phyloP scores from a whole-genome alignment of 2,797 vertebrate genomes.

The Hydrocynus forskahlii region DNA sequence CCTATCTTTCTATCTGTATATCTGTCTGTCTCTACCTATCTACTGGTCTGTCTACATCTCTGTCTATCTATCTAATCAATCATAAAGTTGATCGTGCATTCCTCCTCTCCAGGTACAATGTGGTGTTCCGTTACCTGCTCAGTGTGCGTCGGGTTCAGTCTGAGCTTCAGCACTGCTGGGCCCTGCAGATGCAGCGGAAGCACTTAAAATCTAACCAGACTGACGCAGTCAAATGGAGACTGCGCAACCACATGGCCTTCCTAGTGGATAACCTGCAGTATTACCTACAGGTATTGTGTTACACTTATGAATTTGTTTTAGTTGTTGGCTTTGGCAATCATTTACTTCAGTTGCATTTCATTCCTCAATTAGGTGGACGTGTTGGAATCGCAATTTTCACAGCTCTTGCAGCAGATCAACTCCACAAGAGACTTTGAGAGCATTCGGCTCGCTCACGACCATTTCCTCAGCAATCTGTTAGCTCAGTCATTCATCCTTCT shows the following conservation, averaged over 20 bases:
- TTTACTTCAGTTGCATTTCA: neutral
- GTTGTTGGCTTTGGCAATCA: too few species aligned
- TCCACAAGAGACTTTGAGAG: constrained; percentile 97
- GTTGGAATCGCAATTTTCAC: constrained; percentile 98
- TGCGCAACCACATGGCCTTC: constrained; percentile 98
- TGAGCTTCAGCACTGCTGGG: constrained; percentile 98
- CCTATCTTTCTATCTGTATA: too few species aligned
- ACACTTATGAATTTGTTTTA: neutral
- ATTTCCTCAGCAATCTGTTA: constrained; percentile 95
- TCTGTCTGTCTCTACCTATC: too few species aligned
- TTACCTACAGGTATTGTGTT: constrained; percentile 87
- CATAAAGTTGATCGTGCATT: too few species aligned
- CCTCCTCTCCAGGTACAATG: constrained; percentile 86
- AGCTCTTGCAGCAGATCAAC: constrained; percentile 96
- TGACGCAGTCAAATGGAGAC: constrained; percentile 90
- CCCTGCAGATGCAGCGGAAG: constrained; percentile 96
- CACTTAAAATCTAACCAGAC: constrained; percentile 91
- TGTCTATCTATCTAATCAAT: neutral
- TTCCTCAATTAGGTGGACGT: constrained; percentile 89
- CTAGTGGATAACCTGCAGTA: constrained; percentile 98
- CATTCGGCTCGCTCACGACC: constrained; percentile 93
- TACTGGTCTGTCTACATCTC: too few species aligned
- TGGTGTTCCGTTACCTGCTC: constrained; percentile 95
- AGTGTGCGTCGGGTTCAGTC: constrained; percentile 95
- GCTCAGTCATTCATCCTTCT: constrained; percentile 98